phyloP scores from a whole-genome alignment of 2,888 invertebrate species.

The Mechanitis mazaeus region DNA sequence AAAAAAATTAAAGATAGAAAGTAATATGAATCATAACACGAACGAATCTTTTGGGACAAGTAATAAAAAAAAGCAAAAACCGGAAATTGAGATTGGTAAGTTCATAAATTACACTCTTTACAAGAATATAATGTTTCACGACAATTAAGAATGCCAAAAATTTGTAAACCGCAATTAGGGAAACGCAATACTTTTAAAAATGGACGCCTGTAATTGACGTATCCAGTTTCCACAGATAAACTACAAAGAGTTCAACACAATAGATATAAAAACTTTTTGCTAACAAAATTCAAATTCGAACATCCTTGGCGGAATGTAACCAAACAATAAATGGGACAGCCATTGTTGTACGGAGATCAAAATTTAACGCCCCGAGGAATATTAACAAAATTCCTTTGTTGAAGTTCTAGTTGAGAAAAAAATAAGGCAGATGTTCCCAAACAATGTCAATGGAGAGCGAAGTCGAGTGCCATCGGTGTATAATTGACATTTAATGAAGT shows the following conservation, averaged over 20 bases:
- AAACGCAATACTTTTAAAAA: conserved; percentile 31
- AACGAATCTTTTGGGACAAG: neutral
- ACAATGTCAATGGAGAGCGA: conserved; percentile 49
- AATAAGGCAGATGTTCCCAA: conserved; percentile 55
- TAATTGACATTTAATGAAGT: conserved; percentile 70
- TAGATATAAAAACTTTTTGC: conserved; percentile 15
- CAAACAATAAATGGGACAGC: conserved; percentile 41
- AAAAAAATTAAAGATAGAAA: too few relatives aligned
- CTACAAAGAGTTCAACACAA: conserved; percentile 20
- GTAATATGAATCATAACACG: too few relatives aligned
- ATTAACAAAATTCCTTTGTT: conserved; percentile 41
- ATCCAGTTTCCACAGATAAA: conserved; percentile 38
- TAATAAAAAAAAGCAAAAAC: neutral
- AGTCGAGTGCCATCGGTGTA: conserved; percentile 50
- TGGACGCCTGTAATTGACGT: conserved; percentile 39
- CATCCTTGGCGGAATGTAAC: conserved; percentile 15
- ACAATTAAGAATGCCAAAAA: conserved; percentile 33
- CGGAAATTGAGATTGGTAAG: neutral
- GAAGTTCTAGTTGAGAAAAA: conserved; percentile 37
- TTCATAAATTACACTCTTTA: conserved; percentile 9
- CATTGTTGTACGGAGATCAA: conserved; percentile 46
- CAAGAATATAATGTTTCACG: conserved; percentile 32
- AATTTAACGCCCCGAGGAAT: conserved; percentile 60
- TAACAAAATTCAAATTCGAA: conserved; percentile 16
- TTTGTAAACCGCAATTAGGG: conserved; percentile 22